These are phyloP conservation scores for Argyresthia albistria DNA, from an alignment of 2,888 invertebrate genomes.

Conservation along the genomic window DNA sequence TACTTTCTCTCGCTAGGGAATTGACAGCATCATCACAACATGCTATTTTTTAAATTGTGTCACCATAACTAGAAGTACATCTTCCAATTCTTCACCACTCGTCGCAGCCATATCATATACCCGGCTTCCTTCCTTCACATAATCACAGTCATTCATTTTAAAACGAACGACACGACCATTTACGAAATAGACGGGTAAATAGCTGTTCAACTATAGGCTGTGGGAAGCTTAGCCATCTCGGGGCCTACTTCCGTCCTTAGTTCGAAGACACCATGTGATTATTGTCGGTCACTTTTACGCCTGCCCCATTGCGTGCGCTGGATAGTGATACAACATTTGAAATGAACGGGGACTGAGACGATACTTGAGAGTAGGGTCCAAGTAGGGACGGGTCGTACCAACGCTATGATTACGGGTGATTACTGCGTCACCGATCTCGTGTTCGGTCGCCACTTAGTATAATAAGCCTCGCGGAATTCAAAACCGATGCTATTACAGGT, in stretches of 20 bases:
- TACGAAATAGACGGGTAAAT: slow-evolving; percentile 17
- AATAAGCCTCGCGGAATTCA: slow-evolving; percentile 63
- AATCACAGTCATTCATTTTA: slow-evolving; percentile 18
- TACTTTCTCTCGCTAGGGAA: too few relatives aligned
- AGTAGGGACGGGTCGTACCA: slow-evolving; percentile 16
- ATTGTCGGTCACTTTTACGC: too few relatives aligned
- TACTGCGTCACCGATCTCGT: slow-evolving; percentile 60
- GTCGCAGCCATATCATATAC: background rate
- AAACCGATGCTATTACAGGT: slow-evolving; percentile 67
- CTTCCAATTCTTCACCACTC: too few relatives aligned
- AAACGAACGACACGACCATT: slow-evolving; percentile 23
- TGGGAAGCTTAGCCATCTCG: slow-evolving; percentile 22
- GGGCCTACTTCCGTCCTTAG: background rate
- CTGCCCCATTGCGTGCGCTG: too few relatives aligned
- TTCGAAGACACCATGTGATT: too few relatives aligned
- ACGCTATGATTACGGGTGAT: slow-evolving; percentile 58
- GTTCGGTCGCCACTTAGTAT: slow-evolving; percentile 67
- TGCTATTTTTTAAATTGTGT: background rate
- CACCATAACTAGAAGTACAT: too few relatives aligned
- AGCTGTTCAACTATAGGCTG: slow-evolving; percentile 12
- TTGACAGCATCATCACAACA: too few relatives aligned
- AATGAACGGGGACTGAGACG: background rate
- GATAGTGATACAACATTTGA: background rate
- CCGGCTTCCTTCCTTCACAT: background rate
- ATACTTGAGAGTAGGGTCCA: background rate